Conservation (phyloP, 1,140 invertebrate genomes). For the Zaprionus inermis region DNA sequence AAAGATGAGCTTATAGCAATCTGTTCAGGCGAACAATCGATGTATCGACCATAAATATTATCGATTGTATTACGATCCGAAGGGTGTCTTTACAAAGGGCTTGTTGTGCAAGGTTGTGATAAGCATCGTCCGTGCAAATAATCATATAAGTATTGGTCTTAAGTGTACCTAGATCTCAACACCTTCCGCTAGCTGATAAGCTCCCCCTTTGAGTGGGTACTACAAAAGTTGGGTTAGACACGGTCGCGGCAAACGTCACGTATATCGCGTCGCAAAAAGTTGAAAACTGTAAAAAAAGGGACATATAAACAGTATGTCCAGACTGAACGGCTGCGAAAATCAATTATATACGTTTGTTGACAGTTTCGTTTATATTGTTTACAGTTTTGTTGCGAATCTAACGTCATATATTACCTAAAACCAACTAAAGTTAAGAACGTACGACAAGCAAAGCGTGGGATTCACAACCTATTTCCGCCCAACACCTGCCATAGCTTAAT, state of each 20-base stretch:
- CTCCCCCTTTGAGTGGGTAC: not conserved
- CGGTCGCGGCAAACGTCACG: conserved; percentile 44
- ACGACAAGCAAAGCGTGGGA: not conserved
- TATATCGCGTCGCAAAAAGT: conserved; percentile 52
- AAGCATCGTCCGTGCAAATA: conserved; percentile 2
- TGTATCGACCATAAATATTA: no score
- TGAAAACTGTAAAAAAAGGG: conserved; percentile 19
- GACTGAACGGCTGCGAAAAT: conserved; percentile 67
- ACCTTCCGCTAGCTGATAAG: conserved; percentile 2
- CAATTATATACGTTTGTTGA: conserved; percentile 61
- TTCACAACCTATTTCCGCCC: not conserved
- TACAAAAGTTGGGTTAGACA: conserved; percentile 4
- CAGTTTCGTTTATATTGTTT: conserved; percentile 47
- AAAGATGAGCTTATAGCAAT: not conserved
- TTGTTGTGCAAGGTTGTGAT: conserved; percentile 12
- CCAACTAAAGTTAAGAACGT: no score
- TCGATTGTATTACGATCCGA: no score
- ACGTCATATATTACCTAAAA: no score
- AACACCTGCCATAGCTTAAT: not conserved
- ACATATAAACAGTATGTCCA: conserved; percentile 37
- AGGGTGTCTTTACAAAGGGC: not conserved
- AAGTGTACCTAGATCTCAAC: not conserved
- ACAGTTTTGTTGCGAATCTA: conserved; percentile 13
- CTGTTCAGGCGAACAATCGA: not conserved
- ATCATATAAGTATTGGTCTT: not conserved